These are phyloP conservation scores for Gouania willdenowi DNA, from an alignment of 2,797 vertebrate genomes.

Conservation along the genomic window DNA sequence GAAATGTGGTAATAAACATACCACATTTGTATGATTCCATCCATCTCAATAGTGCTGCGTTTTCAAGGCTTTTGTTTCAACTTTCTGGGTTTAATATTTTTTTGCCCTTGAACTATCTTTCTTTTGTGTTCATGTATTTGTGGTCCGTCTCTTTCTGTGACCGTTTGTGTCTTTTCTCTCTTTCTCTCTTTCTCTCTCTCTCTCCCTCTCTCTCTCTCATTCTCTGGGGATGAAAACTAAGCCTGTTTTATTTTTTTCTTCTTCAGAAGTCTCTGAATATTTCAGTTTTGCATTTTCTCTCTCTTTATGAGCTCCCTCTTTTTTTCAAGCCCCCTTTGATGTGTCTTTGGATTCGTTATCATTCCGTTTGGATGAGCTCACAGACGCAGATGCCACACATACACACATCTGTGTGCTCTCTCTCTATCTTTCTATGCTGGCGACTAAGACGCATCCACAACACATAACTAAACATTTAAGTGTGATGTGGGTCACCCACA, in stretches of 20 bases:
- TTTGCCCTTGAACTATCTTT: constrained; percentile 47
- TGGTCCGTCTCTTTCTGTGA: constrained; percentile 54
- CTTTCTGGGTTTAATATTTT: constrained; percentile 53
- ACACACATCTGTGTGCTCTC: constrained; percentile 10
- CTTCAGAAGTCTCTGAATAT: constrained; percentile 91
- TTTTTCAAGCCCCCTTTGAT: constrained; percentile 79
- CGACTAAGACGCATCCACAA: constrained; percentile 64
- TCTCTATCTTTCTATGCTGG: constrained; percentile 39
- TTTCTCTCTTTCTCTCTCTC: constrained; percentile 41
- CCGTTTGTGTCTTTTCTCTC: constrained; percentile 38
- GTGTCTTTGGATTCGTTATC: constrained; percentile 90
- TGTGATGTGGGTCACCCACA: constrained; percentile 58
- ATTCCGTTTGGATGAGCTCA: constrained; percentile 86
- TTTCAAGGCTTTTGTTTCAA: constrained; percentile 29
- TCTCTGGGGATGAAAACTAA: constrained; percentile 72
- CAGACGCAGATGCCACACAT: constrained; percentile 56
- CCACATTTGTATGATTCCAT: constrained; percentile 44
- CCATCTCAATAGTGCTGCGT: constrained; percentile 33
- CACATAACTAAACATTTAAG: constrained; percentile 54
- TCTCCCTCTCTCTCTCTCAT: constrained; percentile 24
- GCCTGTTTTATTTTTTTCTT: constrained; percentile 72
- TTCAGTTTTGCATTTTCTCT: constrained; percentile 86
- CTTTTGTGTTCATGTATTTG: constrained; percentile 58
- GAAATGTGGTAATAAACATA: constrained; percentile 35
- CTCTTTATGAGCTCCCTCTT: constrained; percentile 67